Evolutionary conservation across 2,113 vertebrate genomes (phyloP).

Genomic region (Greenwoodochromis staneri): DNA sequence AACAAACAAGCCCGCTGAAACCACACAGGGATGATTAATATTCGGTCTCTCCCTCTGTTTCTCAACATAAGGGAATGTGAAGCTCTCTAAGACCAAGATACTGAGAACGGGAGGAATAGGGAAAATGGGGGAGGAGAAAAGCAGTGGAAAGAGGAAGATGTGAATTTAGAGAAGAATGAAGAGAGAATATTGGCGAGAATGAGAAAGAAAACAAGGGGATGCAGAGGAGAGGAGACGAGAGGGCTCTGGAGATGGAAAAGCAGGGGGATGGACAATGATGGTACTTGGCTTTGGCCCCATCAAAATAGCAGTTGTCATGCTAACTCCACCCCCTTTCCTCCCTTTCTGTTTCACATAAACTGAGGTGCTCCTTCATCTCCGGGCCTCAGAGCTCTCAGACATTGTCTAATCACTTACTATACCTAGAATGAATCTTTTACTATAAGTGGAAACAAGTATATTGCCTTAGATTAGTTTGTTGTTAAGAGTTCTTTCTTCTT

Average conservation of each 20-base stretch:
- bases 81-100: constrained; percentile 23
- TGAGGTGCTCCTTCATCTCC: constrained; percentile 25
- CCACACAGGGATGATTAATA: neutral
- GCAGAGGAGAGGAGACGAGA: neutral
- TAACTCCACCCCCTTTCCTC: constrained; percentile 27
- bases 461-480: neutral
- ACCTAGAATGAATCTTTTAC: neutral
- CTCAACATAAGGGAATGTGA: constrained; percentile 48
- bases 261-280: constrained; percentile 5
- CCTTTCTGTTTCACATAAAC: neutral
- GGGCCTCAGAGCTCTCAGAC: constrained; percentile 16
- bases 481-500: neutral
- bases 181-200: neutral
- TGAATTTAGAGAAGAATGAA: neutral
- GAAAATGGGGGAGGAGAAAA: neutral
- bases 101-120: neutral
- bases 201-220: constrained; percentile 1
- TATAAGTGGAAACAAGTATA: neutral
- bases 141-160: neutral
- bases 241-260: constrained; percentile 34
- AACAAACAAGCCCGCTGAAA: neutral
- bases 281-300: constrained; percentile 54
- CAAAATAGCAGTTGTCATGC: constrained; percentile 62
- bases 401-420: neutral
- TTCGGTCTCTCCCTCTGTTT: neutral